Base-by-base conservation (phyloP, 1,140 invertebrate species). In the Aphaenogaster rudis region DNA sequence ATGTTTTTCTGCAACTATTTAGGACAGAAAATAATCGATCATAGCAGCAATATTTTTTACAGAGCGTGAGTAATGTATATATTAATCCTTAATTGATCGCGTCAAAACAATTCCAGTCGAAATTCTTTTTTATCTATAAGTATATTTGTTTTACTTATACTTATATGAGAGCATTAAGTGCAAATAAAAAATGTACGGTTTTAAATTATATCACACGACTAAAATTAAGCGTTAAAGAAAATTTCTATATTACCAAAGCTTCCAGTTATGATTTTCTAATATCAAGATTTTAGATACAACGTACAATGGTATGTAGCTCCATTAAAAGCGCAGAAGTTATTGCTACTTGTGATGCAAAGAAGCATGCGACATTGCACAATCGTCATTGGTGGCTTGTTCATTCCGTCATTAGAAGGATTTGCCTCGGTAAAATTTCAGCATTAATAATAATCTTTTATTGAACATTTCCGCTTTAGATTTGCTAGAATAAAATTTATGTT, bases 291-390 rank as follows among this genome's bases (percentile, higher is more conserved):
- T 54, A 92, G 91, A 52, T 92, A 88, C 33, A 42, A 33, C 17
- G 61, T 52, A 3, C 61, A 88, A 36, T 92, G 88, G 88, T 87
- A 90, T 4, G 39, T 28, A 15, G 64, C 81, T n/a, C 67, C 90
- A 0, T 39, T 82, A 13, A 57, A 45, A 42, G n/a, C 45, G 7
- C 86, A 91, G 21, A 88, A 87, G 66, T 76, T 91, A 59, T 69
- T 91, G 9, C 36, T 90, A 39, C 33, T 86, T 17, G 61, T 91
- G 48, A 87, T 92, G 88, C 61, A 88, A 33, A 86, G 69, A 78
- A 69, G 66, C 57, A 33, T 63, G 3, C 86, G n/a, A 36, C 52
- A 64, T 15, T 82, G 63, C 36, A 9, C 11, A 11, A 21, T 90
- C 9, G 66, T 86, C 0, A 45, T 86, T 36, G 86, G 61, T 28